phyloP scores from a whole-genome alignment of 2,113 vertebrate genomes.

The Eptesicus fuscus region DNA sequence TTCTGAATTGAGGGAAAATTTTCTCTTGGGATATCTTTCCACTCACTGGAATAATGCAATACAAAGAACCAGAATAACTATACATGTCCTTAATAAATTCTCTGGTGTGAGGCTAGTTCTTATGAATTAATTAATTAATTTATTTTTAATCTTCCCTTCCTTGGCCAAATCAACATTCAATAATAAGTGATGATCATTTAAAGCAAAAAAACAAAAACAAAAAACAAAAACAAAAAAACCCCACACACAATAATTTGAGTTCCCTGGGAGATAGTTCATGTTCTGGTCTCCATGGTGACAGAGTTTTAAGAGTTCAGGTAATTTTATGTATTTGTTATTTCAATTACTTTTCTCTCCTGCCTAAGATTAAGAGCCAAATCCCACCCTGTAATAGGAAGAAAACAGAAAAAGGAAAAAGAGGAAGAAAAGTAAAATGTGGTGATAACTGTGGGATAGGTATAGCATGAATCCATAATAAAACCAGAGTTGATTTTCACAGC shows the following conservation, averaged over 20 bases:
- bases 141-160: not conserved
- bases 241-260: not conserved
- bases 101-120: not conserved
- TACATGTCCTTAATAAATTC: conserved; percentile 20
- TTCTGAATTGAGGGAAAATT: not conserved
- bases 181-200: conserved; percentile 55
- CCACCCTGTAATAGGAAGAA: not conserved
- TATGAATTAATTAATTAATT: not conserved
- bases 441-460: not conserved
- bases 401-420: not conserved
- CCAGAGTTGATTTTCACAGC: not conserved
- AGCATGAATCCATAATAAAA: not conserved
- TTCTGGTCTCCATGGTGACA: conserved; percentile 56
- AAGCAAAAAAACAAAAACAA: not conserved
- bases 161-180: not conserved
- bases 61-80: not conserved
- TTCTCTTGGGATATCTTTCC: not conserved
- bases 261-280: conserved; percentile 56
- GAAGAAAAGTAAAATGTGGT: not conserved
- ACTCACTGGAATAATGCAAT: conserved; percentile 28
- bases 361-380: not conserved
- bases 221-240: not conserved
- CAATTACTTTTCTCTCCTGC: conserved; percentile 31
- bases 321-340: conserved; percentile 61
- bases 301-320: conserved; percentile 50